Evolutionary conservation across 2,113 vertebrate genomes (phyloP).

Genomic region (Raja brachyura): DNA sequence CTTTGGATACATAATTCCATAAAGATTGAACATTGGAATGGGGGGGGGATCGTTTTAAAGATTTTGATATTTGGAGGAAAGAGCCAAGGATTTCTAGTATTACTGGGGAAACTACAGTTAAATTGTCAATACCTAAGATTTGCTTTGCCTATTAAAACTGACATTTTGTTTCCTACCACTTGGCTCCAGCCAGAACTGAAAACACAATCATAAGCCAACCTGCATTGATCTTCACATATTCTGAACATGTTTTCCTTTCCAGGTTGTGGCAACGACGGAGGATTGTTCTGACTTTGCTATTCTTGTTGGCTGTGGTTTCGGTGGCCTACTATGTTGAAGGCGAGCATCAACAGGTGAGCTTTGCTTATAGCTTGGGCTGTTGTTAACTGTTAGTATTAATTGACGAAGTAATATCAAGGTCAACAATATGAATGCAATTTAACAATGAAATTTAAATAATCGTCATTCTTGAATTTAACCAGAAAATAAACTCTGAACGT

Average conservation of each 20-base stretch:
- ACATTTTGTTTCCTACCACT: neutral
- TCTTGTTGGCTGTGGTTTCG: slow-evolving; percentile 70
- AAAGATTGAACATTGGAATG: neutral
- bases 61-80: neutral
- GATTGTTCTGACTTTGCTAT: slow-evolving; percentile 62
- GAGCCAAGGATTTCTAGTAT: neutral
- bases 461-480: neutral
- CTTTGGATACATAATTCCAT: neutral
- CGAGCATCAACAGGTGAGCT: slow-evolving; percentile 81
- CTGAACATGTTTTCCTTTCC: slow-evolving; percentile 39
- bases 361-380: neutral
- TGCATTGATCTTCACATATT: neutral
- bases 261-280: slow-evolving; percentile 83
- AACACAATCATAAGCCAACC: neutral
- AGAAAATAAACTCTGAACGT: no score
- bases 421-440: neutral
- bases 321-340: slow-evolving; percentile 82
- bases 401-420: neutral
- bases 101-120: neutral
- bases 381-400: neutral
- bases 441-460: neutral
- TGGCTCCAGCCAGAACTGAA: neutral
- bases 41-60: neutral
- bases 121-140: neutral
- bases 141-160: neutral